These are phyloP conservation scores for Maccullochella peelii DNA, from an alignment of 2,113 vertebrate genomes.

Conservation along the genomic window DNA sequence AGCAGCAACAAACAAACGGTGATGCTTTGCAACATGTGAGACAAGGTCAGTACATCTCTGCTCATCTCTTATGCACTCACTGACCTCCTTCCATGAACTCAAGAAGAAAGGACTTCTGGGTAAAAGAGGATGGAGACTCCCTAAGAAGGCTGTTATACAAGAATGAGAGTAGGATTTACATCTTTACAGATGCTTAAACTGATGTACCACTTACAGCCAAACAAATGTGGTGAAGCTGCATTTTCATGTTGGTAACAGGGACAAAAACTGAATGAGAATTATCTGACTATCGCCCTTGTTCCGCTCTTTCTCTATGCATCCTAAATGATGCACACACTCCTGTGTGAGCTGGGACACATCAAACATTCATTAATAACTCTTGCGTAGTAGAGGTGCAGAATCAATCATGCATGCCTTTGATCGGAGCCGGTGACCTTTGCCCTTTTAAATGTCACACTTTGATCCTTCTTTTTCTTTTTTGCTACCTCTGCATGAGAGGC, in stretches of 20 bases:
- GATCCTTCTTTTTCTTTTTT: slow-evolving; percentile 19
- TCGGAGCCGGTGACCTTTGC: slow-evolving; percentile 63
- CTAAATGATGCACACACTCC: slow-evolving; percentile 18
- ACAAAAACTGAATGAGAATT: slow-evolving; percentile 24
- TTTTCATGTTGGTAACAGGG: slow-evolving; percentile 6
- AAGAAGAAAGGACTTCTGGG: slow-evolving; percentile 27
- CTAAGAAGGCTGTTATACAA: slow-evolving; percentile 27
- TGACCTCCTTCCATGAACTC: slow-evolving; percentile 51
- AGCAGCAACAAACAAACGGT: slow-evolving; percentile 11
- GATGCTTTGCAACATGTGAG: not conserved
- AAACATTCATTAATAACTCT: slow-evolving; percentile 57
- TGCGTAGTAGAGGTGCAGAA: slow-evolving; percentile 34
- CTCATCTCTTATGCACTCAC: slow-evolving; percentile 31
- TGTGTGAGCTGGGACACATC: slow-evolving; percentile 39
- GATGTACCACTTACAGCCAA: slow-evolving; percentile 20
- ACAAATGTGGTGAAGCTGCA: slow-evolving; percentile 12
- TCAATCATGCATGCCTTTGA: slow-evolving; percentile 60
- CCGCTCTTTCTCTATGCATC: slow-evolving; percentile 14
- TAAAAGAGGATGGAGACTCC: slow-evolving; percentile 26
- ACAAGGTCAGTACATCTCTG: slow-evolving; percentile 20
- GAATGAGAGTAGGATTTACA: not conserved
- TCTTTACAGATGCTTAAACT: slow-evolving; percentile 8
- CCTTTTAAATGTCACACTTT: slow-evolving; percentile 73
- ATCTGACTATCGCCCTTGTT: slow-evolving; percentile 4
- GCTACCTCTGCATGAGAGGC: not conserved